A percentile compares a stretch with the other conserved stretches of the same genome.
Evolutionary conservation across 2,113 vertebrate species (phyloP).

Genomic region (Haplotaxodon microlepis): DNA sequence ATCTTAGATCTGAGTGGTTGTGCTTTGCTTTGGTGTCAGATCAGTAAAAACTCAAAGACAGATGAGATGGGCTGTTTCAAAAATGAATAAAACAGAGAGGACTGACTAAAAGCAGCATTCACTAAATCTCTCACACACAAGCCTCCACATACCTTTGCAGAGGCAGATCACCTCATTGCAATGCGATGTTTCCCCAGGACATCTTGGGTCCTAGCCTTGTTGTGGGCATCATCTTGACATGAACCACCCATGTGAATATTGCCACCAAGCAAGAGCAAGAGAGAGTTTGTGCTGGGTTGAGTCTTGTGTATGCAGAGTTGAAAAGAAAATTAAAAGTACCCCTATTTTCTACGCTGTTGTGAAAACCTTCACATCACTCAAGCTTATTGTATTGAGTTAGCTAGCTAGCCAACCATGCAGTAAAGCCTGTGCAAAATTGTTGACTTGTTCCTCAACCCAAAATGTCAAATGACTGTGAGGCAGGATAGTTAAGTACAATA

Average conservation of each 20-base stretch:
- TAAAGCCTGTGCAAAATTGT: neutral
- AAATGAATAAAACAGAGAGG: neutral
- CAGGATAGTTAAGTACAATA: neutral
- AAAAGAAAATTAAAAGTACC: neutral
- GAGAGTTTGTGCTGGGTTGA: neutral
- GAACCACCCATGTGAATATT: neutral
- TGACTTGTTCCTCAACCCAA: neutral
- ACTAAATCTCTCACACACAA: neutral
- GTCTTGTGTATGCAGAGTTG: neutral
- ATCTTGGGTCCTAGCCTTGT: neutral
- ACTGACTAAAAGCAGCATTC: neutral
- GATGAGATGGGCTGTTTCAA: neutral
- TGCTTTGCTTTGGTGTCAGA: neutral
- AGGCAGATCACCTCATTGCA: neutral
- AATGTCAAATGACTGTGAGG: neutral
- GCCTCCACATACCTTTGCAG: neutral
- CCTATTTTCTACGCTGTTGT: neutral
- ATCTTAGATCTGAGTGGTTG: neutral
- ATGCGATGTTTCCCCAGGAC: neutral
- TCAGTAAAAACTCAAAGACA: neutral
- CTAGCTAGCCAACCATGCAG: neutral
- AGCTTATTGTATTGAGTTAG: neutral
- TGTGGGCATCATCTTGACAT: neutral
- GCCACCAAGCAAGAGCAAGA: neutral
- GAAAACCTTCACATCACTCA: neutral